These are phyloP conservation scores for Chlorospingus flavigularis DNA, from an alignment of 2,797 vertebrate species.

Conservation along the genomic window DNA sequence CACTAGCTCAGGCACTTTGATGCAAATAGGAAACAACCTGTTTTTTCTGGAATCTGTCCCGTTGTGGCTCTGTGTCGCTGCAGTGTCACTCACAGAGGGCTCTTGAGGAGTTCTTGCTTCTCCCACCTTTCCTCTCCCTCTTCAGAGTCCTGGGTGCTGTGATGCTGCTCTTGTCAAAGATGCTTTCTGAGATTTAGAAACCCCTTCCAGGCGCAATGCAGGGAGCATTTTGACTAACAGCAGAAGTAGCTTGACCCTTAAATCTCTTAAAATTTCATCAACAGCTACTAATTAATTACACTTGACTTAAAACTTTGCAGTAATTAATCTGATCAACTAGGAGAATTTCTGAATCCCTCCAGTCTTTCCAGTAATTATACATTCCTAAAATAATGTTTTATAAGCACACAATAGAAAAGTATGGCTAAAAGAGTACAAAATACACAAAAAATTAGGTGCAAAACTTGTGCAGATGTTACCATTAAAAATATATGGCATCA, in stretches of 20 bases:
- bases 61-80: neutral
- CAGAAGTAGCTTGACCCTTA: neutral
- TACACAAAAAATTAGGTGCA: neutral
- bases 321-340: neutral
- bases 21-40: neutral
- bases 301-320: constrained; percentile 6
- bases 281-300: constrained; percentile 44
- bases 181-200: neutral
- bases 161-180: neutral
- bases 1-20: neutral
- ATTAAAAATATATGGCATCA: neutral
- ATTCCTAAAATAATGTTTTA: constrained; percentile 22
- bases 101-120: neutral
- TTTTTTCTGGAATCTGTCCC: neutral
- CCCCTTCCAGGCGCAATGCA: neutral
- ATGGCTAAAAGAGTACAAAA: constrained; percentile 28
- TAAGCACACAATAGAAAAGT: constrained; percentile 18
- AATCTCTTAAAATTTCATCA: constrained; percentile 3
- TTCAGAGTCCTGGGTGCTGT: neutral
- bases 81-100: neutral
- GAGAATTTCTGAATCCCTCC: neutral
- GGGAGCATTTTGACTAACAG: neutral
- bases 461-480: neutral
- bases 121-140: neutral
- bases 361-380: neutral